Percentiles rank a stretch among this genome's conserved stretches.
Conservation (phyloP, 2,797 vertebrate species). For the Falco concolor region DNA sequence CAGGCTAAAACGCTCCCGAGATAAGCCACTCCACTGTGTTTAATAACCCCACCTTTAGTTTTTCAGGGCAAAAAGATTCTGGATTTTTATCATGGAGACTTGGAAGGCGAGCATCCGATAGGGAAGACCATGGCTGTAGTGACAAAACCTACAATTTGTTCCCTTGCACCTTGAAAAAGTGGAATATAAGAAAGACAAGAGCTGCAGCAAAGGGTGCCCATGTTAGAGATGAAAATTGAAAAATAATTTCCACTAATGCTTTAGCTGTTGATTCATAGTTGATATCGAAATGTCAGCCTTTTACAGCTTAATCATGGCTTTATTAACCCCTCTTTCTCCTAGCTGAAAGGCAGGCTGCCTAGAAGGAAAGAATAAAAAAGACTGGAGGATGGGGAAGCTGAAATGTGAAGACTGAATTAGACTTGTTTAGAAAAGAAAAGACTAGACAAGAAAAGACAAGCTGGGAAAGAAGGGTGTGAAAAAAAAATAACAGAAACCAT, state of each 20-base stretch:
- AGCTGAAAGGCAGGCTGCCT: neutral
- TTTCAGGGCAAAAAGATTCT: conserved; percentile 74
- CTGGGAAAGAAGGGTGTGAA: conserved; percentile 61
- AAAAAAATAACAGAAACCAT: conserved; percentile 30
- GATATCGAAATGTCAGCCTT: conserved; percentile 66
- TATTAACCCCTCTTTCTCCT: conserved; percentile 59
- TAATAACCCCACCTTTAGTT: conserved; percentile 80
- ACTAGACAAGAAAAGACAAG: conserved; percentile 58
- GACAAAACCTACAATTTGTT: conserved; percentile 44
- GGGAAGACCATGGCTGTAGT: conserved; percentile 39
- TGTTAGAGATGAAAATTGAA: neutral
- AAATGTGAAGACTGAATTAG: conserved; percentile 21
- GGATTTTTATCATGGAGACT: conserved; percentile 71
- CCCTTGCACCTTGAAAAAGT: conserved; percentile 59
- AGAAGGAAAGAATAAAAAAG: conserved; percentile 16
- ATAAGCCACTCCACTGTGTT: conserved; percentile 71
- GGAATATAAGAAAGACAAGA: neutral
- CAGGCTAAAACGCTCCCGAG: conserved; percentile 70
- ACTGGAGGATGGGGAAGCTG: neutral
- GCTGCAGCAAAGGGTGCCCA: neutral
- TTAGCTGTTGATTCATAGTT: conserved; percentile 66
- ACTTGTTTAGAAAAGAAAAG: conserved; percentile 47
- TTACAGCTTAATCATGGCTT: conserved; percentile 72
- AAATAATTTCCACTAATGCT: conserved; percentile 63
- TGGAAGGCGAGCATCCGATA: conserved; percentile 50